Evolutionary conservation across 2,113 vertebrate species (phyloP).

Genomic region (Hypomesus transpacificus): DNA sequence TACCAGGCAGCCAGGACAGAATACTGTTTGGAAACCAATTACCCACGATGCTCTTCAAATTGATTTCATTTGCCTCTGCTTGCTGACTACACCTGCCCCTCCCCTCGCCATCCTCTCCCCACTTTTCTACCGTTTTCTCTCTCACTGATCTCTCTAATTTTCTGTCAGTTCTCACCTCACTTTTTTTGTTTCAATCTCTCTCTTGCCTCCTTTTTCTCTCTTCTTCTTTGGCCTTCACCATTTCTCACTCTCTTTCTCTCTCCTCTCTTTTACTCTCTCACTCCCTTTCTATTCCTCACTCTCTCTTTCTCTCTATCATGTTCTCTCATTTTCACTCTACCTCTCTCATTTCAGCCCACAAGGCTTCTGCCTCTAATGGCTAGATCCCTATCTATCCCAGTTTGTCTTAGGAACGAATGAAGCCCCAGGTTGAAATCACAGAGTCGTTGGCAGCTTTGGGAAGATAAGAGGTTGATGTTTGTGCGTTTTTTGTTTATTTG

Average conservation of each 20-base stretch:
- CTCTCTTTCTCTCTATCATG: slow-evolving; percentile 9
- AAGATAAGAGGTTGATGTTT: slow-evolving; percentile 22
- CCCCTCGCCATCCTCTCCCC: neutral
- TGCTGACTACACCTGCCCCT: slow-evolving; percentile 14
- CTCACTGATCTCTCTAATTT: slow-evolving; percentile 14
- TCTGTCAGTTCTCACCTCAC: too few species aligned
- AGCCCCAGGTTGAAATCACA: slow-evolving; percentile 47
- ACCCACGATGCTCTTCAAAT: slow-evolving; percentile 60
- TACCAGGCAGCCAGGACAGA: slow-evolving; percentile 60
- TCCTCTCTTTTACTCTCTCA: slow-evolving; percentile 10
- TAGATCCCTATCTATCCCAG: slow-evolving; percentile 40
- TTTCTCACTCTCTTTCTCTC: slow-evolving; percentile 1
- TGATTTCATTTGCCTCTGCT: slow-evolving; percentile 64
- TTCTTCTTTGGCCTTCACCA: neutral
- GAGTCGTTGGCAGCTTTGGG: slow-evolving; percentile 30
- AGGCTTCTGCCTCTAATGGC: neutral
- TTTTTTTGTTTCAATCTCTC: neutral
- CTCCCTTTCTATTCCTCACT: slow-evolving; percentile 27
- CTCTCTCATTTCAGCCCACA: slow-evolving; percentile 8
- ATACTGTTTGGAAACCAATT: slow-evolving; percentile 71
- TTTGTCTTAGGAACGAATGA: slow-evolving; percentile 32
- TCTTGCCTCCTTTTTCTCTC: slow-evolving; percentile 9
- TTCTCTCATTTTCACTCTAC: neutral
- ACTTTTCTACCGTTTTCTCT: slow-evolving; percentile 18
- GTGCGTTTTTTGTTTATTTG: slow-evolving; percentile 21